Percentiles rank a stretch among this genome's conserved stretches.
Evolutionary conservation across 2,797 vertebrate genomes (phyloP).

Genomic region (Pipistrellus pipistrellus): DNA sequence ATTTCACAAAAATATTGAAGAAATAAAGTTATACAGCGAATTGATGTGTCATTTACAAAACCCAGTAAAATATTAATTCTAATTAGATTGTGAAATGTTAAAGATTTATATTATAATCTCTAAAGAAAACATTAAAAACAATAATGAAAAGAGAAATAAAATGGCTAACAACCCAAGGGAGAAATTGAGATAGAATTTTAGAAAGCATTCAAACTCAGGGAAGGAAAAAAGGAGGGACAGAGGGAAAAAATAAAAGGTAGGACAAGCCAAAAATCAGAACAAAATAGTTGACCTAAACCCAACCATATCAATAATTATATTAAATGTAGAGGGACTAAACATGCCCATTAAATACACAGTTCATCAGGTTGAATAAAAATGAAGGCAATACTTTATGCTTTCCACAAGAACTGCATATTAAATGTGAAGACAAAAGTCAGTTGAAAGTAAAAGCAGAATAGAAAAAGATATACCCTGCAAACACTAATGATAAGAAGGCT

Average conservation of each 20-base stretch:
- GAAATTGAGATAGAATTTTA: background rate
- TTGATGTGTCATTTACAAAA: background rate
- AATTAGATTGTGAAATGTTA: background rate
- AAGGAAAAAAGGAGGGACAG: background rate
- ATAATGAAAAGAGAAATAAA: background rate
- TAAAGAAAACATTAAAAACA: background rate
- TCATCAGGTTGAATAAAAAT: background rate
- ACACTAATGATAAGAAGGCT: background rate
- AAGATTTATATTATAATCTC: background rate
- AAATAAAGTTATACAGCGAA: background rate
- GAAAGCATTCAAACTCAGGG: background rate
- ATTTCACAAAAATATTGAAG: background rate
- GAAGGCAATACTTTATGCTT: background rate
- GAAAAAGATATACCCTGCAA: background rate
- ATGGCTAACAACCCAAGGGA: background rate
- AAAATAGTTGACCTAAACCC: background rate
- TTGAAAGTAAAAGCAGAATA: constrained; percentile 7
- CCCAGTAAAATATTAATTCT: background rate
- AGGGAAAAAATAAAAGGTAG: background rate
- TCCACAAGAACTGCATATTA: background rate
- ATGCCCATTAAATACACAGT: background rate
- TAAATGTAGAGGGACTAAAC: background rate
- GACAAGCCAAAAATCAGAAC: background rate
- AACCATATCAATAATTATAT: background rate
- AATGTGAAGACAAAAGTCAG: background rate